These are phyloP conservation scores for Gadus macrocephalus DNA, from an alignment of 2,113 vertebrate genomes.

Conservation along the genomic window DNA sequence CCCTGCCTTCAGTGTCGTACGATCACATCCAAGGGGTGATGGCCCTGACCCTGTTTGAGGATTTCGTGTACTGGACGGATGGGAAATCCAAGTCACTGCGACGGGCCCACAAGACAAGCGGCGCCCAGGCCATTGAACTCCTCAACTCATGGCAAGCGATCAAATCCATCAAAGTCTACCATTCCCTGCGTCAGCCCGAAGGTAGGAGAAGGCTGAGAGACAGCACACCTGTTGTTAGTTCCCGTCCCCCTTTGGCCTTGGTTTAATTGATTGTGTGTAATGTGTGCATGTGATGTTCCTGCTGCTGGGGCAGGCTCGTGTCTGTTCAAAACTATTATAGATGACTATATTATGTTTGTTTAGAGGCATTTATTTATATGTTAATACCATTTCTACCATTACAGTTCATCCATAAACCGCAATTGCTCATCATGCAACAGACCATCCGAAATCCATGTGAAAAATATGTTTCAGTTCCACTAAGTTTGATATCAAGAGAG, in stretches of 20 bases:
- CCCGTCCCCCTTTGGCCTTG: neutral
- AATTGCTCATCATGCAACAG: no score
- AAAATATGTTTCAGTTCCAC: no score
- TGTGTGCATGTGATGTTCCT: neutral
- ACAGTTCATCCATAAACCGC: no score
- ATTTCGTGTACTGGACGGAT: constrained; percentile 98
- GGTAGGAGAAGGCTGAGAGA: constrained; percentile 74
- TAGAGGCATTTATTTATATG: no score
- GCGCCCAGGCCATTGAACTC: constrained; percentile 82
- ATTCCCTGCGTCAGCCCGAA: constrained; percentile 94
- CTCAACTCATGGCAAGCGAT: constrained; percentile 98
- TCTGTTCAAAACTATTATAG: no score
- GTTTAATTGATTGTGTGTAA: constrained; percentile 6
- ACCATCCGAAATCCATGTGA: no score
- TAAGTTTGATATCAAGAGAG: no score
- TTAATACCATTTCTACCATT: no score
- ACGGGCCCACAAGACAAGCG: constrained; percentile 93
- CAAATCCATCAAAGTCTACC: constrained; percentile 95
- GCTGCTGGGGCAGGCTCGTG: no score
- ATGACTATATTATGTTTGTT: no score
- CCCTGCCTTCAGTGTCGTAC: constrained; percentile 82
- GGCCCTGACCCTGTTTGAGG: constrained; percentile 94
- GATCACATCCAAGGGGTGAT: constrained; percentile 94
- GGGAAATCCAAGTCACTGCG: constrained; percentile 96
- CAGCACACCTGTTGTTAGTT: constrained; percentile 5